Percentiles rank a stretch among this genome's conserved stretches.
phyloP scores from a whole-genome alignment of 2,797 vertebrate species.

The Diplodus puntazzo region DNA sequence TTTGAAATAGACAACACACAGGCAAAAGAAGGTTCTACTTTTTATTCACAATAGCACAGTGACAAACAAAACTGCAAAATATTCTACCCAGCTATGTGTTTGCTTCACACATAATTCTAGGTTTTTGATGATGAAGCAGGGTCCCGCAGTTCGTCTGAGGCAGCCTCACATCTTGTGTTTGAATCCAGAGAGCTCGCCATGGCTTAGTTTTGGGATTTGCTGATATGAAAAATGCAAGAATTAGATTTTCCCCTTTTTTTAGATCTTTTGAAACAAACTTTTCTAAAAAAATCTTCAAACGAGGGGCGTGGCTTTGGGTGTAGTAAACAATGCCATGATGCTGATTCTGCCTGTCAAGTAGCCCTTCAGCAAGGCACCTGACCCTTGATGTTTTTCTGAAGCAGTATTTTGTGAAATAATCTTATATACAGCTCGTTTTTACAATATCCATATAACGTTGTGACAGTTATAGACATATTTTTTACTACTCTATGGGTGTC shows the following conservation, averaged over 20 bases:
- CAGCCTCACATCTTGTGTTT: constrained; percentile 12
- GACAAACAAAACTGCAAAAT: neutral
- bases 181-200: constrained; percentile 23
- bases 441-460: neutral
- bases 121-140: constrained; percentile 21
- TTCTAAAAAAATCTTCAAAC: neutral
- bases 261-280: neutral
- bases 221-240: constrained; percentile 25
- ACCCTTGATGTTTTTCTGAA: neutral
- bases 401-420: neutral
- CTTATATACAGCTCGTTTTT: neutral
- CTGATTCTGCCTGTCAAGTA: neutral
- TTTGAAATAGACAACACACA: neutral
- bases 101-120: constrained; percentile 7
- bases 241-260: neutral
- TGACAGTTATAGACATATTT: neutral
- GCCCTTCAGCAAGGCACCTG: neutral
- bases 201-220: constrained; percentile 22
- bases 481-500: constrained; percentile 1
- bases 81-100: constrained; percentile 4
- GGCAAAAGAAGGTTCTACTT: neutral
- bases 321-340: neutral
- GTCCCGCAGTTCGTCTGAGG: constrained; percentile 18
- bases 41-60: neutral
- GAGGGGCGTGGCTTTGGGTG: neutral